Percentiles rank a stretch among this genome's conserved stretches.
Conservation (phyloP, 2,797 vertebrate species). For the Bufotes viridis region DNA sequence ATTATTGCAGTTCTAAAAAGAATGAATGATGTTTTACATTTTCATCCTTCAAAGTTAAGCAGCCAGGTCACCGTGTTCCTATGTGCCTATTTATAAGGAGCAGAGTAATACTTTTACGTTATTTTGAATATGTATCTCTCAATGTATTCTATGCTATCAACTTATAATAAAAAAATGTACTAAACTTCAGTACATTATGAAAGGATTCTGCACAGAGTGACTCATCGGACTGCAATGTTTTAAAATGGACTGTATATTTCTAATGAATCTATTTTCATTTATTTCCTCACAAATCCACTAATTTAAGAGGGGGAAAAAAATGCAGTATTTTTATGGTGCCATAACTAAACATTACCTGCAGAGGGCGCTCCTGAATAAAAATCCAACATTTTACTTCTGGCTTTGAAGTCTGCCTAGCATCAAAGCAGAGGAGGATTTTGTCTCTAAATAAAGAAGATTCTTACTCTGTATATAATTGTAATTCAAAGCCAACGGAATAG, state of each 20-base stretch:
- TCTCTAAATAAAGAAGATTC: constrained; percentile 42
- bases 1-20: no score
- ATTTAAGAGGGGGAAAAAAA: neutral
- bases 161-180: neutral
- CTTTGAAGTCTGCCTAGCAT: constrained; percentile 47
- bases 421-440: constrained; percentile 23
- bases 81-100: neutral
- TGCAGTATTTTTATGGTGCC: neutral
- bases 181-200: neutral
- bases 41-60: neutral
- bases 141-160: neutral
- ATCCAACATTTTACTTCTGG: neutral
- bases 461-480: constrained; percentile 43
- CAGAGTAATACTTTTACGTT: neutral
- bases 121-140: neutral
- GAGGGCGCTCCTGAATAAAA: constrained; percentile 43
- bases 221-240: neutral
- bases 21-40: neutral
- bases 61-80: no score
- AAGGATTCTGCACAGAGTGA: neutral
- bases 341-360: constrained; percentile 18
- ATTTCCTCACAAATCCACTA: neutral
- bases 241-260: neutral
- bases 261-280: neutral
- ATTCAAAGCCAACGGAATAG: constrained; percentile 31